Percentiles rank a stretch among this genome's conserved stretches.
These are phyloP conservation scores for Pterostichus madidus DNA, from an alignment of 2,888 invertebrate genomes.

Conservation along the genomic window DNA sequence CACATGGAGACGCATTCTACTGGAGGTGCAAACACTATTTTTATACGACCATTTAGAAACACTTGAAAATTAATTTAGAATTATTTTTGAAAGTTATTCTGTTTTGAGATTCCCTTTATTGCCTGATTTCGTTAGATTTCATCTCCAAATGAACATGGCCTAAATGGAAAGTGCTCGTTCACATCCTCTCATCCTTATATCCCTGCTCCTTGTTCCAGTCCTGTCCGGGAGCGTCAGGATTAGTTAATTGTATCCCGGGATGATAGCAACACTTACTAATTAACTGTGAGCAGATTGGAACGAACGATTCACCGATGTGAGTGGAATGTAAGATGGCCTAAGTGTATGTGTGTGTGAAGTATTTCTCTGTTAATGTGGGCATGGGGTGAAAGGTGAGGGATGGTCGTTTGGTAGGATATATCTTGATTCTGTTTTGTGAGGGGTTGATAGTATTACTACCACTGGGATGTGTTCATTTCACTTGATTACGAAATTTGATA, in stretches of 20 bases:
- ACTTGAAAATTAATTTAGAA: too few relatives aligned
- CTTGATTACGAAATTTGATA: not conserved
- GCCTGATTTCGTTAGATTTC: too few relatives aligned
- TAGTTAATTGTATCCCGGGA: slow-evolving; percentile 61
- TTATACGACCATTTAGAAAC: too few relatives aligned
- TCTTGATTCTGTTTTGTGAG: not conserved
- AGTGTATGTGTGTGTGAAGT: not conserved
- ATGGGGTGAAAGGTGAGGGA: slow-evolving; percentile 22
- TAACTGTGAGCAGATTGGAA: slow-evolving; percentile 61
- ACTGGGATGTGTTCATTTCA: not conserved
- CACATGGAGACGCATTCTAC: too few relatives aligned
- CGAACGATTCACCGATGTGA: slow-evolving; percentile 39
- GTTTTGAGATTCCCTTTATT: too few relatives aligned
- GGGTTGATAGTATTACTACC: not conserved
- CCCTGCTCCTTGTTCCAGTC: not conserved
- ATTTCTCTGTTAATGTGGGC: not conserved
- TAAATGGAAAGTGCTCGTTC: too few relatives aligned
- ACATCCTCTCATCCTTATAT: too few relatives aligned
- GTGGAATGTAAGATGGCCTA: slow-evolving; percentile 29
- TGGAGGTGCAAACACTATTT: too few relatives aligned
- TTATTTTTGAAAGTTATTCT: too few relatives aligned
- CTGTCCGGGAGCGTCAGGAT: slow-evolving; percentile 27
- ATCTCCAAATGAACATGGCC: too few relatives aligned
- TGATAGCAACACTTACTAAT: slow-evolving; percentile 63
- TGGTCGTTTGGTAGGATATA: not conserved